Evolutionary conservation across 2,888 invertebrate genomes (phyloP).

Genomic region (Eupithecia subumbrata): DNA sequence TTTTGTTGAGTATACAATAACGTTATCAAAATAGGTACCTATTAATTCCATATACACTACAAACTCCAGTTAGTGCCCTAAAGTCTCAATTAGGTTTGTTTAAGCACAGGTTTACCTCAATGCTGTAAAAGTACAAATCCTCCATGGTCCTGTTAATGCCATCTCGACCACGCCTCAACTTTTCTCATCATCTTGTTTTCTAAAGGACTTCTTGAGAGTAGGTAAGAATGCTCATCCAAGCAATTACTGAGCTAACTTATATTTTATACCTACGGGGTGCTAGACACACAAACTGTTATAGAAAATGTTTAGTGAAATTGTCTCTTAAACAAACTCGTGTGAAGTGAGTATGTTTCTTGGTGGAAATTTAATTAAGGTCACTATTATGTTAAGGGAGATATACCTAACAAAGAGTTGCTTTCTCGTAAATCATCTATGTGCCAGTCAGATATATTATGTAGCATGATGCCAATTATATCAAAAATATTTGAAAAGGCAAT

Average conservation of each 20-base stretch:
- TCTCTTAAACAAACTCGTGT: not conserved
- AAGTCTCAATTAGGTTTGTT: not conserved
- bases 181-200: constrained; percentile 35
- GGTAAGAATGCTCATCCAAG: constrained; percentile 24
- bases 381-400: not conserved
- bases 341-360: not conserved
- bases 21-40: no score
- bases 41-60: no score
- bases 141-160: not conserved
- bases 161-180: constrained; percentile 11
- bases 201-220: constrained; percentile 19
- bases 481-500: no score
- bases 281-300: not conserved
- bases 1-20: no score
- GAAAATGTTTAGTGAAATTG: not conserved
- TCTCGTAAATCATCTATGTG: not conserved
- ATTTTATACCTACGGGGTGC: not conserved
- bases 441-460: not conserved
- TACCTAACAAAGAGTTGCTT: not conserved
- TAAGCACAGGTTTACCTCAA: not conserved
- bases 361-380: not conserved
- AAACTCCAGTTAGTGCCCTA: no score
- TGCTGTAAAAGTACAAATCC: not conserved
- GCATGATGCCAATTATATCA: no score
- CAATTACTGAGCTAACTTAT: constrained; percentile 21